Conservation (phyloP, 2,797 vertebrate species). For the Sciurus vulgaris region DNA sequence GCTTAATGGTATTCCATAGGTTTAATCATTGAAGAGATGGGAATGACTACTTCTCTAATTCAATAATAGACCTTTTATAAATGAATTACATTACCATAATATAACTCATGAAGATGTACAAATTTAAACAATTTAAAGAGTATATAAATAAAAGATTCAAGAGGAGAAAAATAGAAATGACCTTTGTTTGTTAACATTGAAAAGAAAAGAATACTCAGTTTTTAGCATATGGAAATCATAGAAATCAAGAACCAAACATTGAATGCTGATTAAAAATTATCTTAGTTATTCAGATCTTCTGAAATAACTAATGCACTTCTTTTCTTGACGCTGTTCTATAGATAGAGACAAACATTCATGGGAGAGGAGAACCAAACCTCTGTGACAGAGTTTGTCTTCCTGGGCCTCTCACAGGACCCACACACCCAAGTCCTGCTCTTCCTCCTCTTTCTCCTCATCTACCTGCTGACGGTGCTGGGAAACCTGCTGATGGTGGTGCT, state of each 20-base stretch:
- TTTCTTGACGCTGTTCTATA: background rate
- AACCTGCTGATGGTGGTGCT: slow-evolving; percentile 79
- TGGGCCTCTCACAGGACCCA: slow-evolving; percentile 73
- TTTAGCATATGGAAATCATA: background rate
- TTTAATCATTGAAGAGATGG: background rate
- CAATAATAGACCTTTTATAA: no score
- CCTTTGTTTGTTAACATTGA: background rate
- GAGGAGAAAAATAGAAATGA: background rate
- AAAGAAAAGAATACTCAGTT: background rate
- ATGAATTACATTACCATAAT: no score
- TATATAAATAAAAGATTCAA: background rate
- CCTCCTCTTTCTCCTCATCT: slow-evolving; percentile 73
- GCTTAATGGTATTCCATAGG: background rate
- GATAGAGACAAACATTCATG: slow-evolving; percentile 59
- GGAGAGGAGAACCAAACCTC: slow-evolving; percentile 65
- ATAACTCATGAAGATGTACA: no score
- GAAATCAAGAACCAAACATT: background rate
- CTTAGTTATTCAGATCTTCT: background rate
- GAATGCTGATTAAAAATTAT: background rate
- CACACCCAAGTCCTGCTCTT: slow-evolving; percentile 67
- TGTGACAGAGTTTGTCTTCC: slow-evolving; percentile 78
- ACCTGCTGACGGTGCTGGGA: slow-evolving; percentile 70
- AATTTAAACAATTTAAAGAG: no score
- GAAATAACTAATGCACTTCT: background rate
- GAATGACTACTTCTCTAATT: no score